Evolutionary conservation across 2,797 vertebrate species (phyloP).

Genomic region (Steatocranus sp.): DNA sequence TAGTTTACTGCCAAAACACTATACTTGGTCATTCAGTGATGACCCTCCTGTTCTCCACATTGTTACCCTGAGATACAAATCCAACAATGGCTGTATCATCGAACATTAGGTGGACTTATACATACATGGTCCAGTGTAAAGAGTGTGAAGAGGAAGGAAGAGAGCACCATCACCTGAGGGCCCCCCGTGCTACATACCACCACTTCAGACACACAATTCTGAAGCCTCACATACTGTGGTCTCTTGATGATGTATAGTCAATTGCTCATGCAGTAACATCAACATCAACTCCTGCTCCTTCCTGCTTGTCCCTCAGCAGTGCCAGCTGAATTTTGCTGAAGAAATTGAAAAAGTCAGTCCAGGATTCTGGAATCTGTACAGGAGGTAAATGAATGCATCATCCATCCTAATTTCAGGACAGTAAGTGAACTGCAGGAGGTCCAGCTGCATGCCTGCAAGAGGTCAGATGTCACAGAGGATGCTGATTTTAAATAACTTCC

Average conservation of each 20-base stretch:
- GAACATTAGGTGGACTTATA: neutral
- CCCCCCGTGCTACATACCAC: neutral
- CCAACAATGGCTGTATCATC: neutral
- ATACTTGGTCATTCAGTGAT: neutral
- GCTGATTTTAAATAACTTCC: neutral
- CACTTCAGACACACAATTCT: neutral
- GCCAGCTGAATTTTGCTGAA: neutral
- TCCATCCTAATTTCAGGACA: neutral
- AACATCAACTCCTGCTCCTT: neutral
- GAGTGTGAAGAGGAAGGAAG: neutral
- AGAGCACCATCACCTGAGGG: fast-evolving
- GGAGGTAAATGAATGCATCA: neutral
- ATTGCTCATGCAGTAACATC: neutral
- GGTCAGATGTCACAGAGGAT: neutral
- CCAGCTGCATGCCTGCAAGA: neutral
- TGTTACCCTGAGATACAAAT: neutral
- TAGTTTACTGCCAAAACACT: neutral
- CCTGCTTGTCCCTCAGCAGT: neutral
- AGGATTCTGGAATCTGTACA: neutral
- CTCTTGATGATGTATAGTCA: neutral
- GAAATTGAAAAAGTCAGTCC: neutral
- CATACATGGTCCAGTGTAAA: neutral
- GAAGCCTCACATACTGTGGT: neutral
- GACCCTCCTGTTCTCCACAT: neutral
- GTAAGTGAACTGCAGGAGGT: neutral